Evolutionary conservation across 2,113 vertebrate species (phyloP).

Genomic region (Sylvilagus bachmani): DNA sequence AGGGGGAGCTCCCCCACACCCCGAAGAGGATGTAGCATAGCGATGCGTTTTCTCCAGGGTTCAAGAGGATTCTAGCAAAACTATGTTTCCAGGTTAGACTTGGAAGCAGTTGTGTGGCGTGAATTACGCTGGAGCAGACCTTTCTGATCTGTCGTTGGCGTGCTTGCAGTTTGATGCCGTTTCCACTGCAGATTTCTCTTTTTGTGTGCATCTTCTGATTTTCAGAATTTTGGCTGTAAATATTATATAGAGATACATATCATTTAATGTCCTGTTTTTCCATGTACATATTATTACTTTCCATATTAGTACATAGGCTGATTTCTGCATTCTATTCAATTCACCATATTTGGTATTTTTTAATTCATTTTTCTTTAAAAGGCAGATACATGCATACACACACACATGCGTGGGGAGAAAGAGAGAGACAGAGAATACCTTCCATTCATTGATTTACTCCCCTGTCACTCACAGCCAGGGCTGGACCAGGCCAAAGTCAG

Average conservation of each 20-base stretch:
- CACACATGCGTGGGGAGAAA: no score
- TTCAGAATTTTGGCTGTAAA: conserved; percentile 12
- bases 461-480: no score
- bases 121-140: background rate
- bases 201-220: background rate
- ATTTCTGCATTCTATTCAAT: background rate
- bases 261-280: background rate
- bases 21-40: background rate
- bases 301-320: background rate
- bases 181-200: background rate
- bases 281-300: background rate
- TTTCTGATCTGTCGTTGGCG: background rate
- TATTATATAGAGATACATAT: background rate
- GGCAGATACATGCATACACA: no score
- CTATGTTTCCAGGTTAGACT: background rate
- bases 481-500: no score
- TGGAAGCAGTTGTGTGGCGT: background rate
- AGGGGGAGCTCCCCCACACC: background rate
- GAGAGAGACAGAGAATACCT: no score
- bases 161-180: background rate
- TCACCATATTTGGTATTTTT: background rate
- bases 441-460: no score
- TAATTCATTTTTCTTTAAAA: background rate
- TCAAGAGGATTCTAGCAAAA: background rate
- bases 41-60: background rate